Evolutionary conservation across 2,797 vertebrate species (phyloP).

Genomic region (Calcarius lapponicus): DNA sequence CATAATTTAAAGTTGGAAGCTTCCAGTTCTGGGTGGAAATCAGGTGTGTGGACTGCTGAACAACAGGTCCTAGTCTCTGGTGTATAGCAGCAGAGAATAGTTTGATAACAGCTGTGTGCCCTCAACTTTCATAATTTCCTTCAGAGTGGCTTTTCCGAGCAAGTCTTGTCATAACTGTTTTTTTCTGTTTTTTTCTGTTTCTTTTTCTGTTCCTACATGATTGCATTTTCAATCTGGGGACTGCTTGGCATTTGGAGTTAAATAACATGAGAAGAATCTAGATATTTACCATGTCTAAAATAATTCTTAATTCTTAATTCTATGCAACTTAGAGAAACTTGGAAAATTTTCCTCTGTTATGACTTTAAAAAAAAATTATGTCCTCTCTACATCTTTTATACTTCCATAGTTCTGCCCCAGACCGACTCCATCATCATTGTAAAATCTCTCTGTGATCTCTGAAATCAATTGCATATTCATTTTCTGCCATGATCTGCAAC

Average conservation of each 20-base stretch:
- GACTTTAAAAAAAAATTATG: background rate
- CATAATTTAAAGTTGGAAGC: background rate
- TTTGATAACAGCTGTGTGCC: background rate
- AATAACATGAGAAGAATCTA: background rate
- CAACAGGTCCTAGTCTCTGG: background rate
- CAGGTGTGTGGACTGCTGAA: background rate
- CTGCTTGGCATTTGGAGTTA: background rate
- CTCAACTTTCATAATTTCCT: background rate
- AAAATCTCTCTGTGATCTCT: background rate
- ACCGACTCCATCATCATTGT: fast-evolving
- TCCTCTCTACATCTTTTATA: background rate
- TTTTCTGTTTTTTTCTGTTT: background rate
- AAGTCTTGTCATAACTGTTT: background rate
- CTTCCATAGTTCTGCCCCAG: background rate
- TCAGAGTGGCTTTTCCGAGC: background rate
- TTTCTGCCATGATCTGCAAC: background rate
- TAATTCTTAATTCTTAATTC: background rate
- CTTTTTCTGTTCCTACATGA: background rate
- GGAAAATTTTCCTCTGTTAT: background rate
- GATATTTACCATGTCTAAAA: background rate
- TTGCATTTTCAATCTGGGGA: background rate
- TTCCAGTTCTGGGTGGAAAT: background rate
- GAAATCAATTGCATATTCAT: background rate
- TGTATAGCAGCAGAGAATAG: background rate
- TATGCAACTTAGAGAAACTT: background rate